Evolutionary conservation across 2,888 invertebrate genomes (phyloP).

Genomic region (Pseudeuparius sepicola): DNA sequence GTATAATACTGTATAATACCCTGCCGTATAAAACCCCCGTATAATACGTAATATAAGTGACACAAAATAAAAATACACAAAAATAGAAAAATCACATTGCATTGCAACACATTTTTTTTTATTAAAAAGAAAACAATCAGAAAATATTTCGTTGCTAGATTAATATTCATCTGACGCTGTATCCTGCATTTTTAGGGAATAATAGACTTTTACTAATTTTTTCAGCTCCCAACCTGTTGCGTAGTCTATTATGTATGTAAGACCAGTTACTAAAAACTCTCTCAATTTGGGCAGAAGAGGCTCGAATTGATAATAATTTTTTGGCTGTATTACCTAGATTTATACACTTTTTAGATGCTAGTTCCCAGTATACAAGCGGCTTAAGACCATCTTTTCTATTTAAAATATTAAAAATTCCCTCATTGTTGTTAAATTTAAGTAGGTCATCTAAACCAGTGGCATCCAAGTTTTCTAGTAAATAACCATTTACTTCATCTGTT

Average conservation of each 20-base stretch:
- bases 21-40: too few species aligned
- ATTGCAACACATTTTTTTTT: too few species aligned
- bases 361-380: constrained; percentile 1
- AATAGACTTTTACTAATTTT: constrained; percentile 2
- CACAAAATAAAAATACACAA: constrained; percentile 1
- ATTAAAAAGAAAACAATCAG: constrained; percentile 1
- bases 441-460: too few species aligned
- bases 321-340: constrained; percentile 1
- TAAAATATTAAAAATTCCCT: constrained; percentile 2
- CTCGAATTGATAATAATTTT: constrained; percentile 1
- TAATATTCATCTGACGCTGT: constrained; percentile 1
- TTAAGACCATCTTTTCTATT: constrained; percentile 1
- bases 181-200: constrained; percentile 1
- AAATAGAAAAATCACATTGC: background rate
- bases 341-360: constrained; percentile 2
- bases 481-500: background rate
- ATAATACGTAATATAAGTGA: background rate
- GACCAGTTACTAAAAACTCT: constrained; percentile 2
- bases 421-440: constrained; percentile 2
- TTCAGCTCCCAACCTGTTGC: constrained; percentile 1
- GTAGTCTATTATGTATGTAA: too few species aligned
- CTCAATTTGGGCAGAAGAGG: constrained; percentile 2
- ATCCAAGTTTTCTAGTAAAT: too few species aligned
- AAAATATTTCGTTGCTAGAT: constrained; percentile 2
- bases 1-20: too few species aligned